Base-by-base conservation (phyloP, 2,888 invertebrate genomes). In the Drosophila mayaguana region DNA sequence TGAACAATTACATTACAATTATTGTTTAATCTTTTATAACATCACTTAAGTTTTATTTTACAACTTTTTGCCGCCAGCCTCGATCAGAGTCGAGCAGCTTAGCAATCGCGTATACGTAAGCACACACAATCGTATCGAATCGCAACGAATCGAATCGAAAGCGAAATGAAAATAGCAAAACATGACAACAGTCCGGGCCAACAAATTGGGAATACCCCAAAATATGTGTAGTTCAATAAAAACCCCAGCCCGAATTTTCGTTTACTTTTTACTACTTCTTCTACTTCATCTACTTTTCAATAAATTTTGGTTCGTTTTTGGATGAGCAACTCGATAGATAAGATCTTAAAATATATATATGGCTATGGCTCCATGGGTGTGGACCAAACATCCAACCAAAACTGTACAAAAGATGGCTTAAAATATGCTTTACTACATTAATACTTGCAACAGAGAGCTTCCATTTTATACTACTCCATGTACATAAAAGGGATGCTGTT, bases 371-470 rank as follows among this genome's bases (percentile, higher is more conserved):
- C 65, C 53, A 63, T 71, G 63, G 75, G 63, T 71, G 63, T 28
- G 56, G 59, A 62, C 45, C 60, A 56, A 28, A 67, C 76, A 42
- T 43, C 12, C 66, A 77, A 56, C n/a, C 61, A 3, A 81, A 81
- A 87, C 81, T 86, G 75, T 91, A 91, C 90, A 88, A 87, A 91
- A 92, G 92, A 92, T 92, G 92, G 92, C 91, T 91, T 92, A 92
- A 92, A 92, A 92, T 92, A 92, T 92, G 92, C 92, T 92, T 91
- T 92, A 92, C 92, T 92, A 92, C 92, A 92, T 92, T 92, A 62
- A 78, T 81, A 72, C 67, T 62, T 75, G 71, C 87, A 91, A 89
- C 90, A 91, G 91, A 90, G 87, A 80, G 76, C 89, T 83, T 89
- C 88, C 83, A 83, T 88, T 92, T 92, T 91, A 91, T 75, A 56